Base-by-base conservation (phyloP, 2,113 vertebrate species). In the Dasyprocta punctata region DNA sequence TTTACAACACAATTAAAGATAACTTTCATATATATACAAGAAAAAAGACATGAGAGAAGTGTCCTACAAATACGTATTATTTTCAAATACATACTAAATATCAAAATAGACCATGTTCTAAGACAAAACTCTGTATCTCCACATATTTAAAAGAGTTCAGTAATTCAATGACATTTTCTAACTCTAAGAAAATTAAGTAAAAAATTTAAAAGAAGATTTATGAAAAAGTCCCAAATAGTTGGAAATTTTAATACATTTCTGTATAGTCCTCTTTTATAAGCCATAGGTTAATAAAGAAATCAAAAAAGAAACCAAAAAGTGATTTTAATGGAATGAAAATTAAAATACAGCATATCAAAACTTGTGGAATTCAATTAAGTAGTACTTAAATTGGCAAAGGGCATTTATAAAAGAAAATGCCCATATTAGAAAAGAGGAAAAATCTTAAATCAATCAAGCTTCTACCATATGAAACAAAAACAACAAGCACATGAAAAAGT, bases 341-440 rank as follows among this genome's bases (percentile, higher is more conserved):
- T 30, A 94, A 95, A 97, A 92, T 26, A 92, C 36, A 94, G 20
- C 7, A 4, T 89, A 85, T 73, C 0, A 67, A 80, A 95, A 88
- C 33, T 67, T 81, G 36, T n/a, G 33, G 14, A 58, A 71, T 63
- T 30, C 44, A 30, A 14, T 77, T 77, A 60, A 92, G 8, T 6
- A 49, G 14, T 86, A 20, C 4, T 63, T 41, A 22, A 11, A 2
- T 5, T 33, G 1, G 7, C 16, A 87, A 49, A 49, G 5, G 36
- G 9, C 0, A 84, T 85, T 65, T 58, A 90, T 60, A 80, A 54
- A 9, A 89, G 58, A 41, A 89, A 92, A 52, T 49, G 8, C 41
- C 9, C 69, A 4, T 77, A 71, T 86, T 75, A 69, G 30, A 86
- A 93, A 84, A 82, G 36, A 92, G 86, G 11, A 92, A 80, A 83